Evolutionary conservation across 2,113 vertebrate genomes (phyloP).

Genomic region (Chloropsis hardwickii): DNA sequence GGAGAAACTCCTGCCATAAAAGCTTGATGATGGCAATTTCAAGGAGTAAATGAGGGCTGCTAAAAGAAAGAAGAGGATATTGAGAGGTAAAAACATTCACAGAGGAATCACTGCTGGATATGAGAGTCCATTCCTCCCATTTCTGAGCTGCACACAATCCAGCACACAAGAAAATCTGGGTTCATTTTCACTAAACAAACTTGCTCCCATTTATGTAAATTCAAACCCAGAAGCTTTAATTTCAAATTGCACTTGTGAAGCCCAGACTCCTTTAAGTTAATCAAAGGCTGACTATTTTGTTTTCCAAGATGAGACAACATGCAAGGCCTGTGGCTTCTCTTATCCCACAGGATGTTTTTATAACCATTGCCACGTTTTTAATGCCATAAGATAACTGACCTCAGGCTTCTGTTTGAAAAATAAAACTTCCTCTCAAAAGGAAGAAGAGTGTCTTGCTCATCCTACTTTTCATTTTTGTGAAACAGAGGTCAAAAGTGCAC

Average conservation of each 20-base stretch:
- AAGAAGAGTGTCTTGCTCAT: not conserved
- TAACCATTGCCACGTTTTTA: not conserved
- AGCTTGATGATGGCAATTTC: not conserved
- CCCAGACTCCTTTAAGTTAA: not conserved
- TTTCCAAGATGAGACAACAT: not conserved
- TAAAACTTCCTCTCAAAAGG: not conserved
- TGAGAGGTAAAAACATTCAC: not conserved
- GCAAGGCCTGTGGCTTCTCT: not conserved
- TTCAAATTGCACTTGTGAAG: constrained; percentile 37
- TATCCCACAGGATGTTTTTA: not conserved
- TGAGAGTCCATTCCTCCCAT: not conserved
- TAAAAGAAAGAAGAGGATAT: not conserved
- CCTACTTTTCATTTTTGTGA: not conserved
- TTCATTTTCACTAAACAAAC: constrained; percentile 1
- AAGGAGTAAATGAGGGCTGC: not conserved
- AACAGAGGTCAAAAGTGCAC: not conserved
- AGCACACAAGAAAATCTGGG: not conserved
- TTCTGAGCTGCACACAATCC: not conserved
- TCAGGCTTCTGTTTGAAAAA: not conserved
- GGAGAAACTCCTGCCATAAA: not conserved
- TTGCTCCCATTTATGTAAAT: not conserved
- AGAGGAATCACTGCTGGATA: not conserved
- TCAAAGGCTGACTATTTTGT: not conserved
- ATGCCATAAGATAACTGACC: not conserved
- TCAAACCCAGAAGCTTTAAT: not conserved